Evolutionary conservation across 23 tunicate species (phyloP), one percentile per base, ranked within the genome.

Genomic region (Diplosoma virens): DNA sequence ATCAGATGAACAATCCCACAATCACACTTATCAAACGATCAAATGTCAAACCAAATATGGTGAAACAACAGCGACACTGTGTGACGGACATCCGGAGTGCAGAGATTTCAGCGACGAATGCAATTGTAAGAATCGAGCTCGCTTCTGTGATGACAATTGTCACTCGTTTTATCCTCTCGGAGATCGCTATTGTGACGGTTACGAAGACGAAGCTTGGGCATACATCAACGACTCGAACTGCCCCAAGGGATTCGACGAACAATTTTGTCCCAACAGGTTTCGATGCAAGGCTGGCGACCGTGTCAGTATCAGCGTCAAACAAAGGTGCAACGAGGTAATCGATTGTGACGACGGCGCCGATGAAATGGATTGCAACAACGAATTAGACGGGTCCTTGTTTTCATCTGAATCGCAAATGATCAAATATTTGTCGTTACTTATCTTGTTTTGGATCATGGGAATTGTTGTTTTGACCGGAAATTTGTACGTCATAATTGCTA

Each of bases 11-110:
- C 35, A 35, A 26, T 4, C 34, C 35, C 9, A 9, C 14, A 41
- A 41, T 41, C n/a, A n/a, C n/a, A n/a, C n/a, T n/a, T n/a, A n/a
- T n/a, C n/a, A n/a, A n/a, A n/a, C 14, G 9, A 41, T 41, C 9
- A 7, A 9, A 7, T 41, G 50, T 41, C 14, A 7, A 14, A 41
- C 50, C 14, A 41, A 41, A 41, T 7, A 9, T 41, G 50, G 50
- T 41, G 34, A 5, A 16, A 28, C 16, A 64, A 14, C 23, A 18
- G 81, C 69, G 16, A 36, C 37, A 20, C 26, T 23, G 3, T 78
- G 83, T 61, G 73, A 64, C 45, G 83, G 74, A 1, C 41, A 63
- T 27, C 74, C 74, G 2, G 74, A 64, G 29, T 78, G 83, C 41
- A 11, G 30, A 2, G 74, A 65, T 63, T 65, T 45, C 45, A 46